Evolutionary conservation across 2,113 vertebrate species (phyloP), one percentile per base, ranked within the genome.

Genomic region (Tricholaema leucomelas): DNA sequence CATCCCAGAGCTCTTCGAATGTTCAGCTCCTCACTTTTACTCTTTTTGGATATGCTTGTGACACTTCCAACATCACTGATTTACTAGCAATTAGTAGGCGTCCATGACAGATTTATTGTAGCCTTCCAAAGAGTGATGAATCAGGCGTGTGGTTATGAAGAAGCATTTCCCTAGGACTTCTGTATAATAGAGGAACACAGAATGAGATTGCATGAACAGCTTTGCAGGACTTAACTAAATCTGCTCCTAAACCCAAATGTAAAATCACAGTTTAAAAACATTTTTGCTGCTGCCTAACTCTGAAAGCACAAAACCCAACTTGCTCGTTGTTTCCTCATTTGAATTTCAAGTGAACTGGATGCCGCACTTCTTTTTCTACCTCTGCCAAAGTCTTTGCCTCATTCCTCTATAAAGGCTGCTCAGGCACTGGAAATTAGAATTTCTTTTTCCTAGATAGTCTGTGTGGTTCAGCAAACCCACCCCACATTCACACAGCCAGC

Each of bases 11-110:
- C 74, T 91, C 87, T 91, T 79, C 58, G 76, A 76, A 81, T 63
- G 81, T 89, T 87, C 4, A 0, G 54, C 77, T 92, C 87, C 94
- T 92, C 78, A 66, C 66, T 93, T 67, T 55, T 33, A 46, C 55
- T 94, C 78, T 48, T 86, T 89, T 74, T 84, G 66, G 72, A 92
- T 77, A 58, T 61, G 63, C 84, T 79, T 71, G 81, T 93, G 81
- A 90, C 84, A 75, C 94, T 93, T 95, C 80, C 91, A 92, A 23
- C 90, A 63, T 87, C 60, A 72, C 33, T 93, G 95, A 97, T 96
- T 95, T 97, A 96, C 79, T 90, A 81, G 81, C 95, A 97, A 92
- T 97, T 97, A 96, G 93, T 48, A 74, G 88, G 52, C 69, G 75
- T 84, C 81, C 33, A 10, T 83, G 92, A n/a, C 91, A 97, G 96